Conservation (phyloP, 37 sponge, comb jelly and placozoan species). For the Halisarca cf. caerulea region DNA sequence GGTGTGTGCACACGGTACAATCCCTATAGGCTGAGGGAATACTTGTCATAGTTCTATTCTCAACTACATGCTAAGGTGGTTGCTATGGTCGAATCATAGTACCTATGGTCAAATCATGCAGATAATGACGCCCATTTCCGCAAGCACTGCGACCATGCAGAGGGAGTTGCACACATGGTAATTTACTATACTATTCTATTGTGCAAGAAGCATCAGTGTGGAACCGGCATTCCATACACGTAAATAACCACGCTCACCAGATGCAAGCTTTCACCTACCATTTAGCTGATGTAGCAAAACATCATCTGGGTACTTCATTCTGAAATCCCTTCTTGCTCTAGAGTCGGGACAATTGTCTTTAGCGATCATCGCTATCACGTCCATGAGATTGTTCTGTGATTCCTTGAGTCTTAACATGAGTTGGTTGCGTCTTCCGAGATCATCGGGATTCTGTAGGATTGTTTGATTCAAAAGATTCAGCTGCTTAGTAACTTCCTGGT, state of each 20-base stretch:
- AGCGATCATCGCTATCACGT: constrained; percentile 51
- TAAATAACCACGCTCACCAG: not conserved
- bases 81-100: too few species aligned
- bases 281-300: constrained; percentile 67
- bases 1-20: too few species aligned
- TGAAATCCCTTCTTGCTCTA: constrained; percentile 56
- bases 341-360: constrained; percentile 49
- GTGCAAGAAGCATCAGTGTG: not conserved
- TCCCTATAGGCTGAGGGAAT: too few species aligned
- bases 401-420: constrained; percentile 70
- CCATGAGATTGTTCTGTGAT: constrained; percentile 81
- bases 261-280: constrained; percentile 38
- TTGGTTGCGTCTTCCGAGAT: constrained; percentile 55
- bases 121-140: too few species aligned
- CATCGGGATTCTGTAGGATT: constrained; percentile 52
- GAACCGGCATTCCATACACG: not conserved
- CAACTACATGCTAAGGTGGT: too few species aligned
- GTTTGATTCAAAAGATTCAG: constrained; percentile 55
- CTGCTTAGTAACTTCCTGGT: constrained; percentile 58
- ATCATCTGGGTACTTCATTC: constrained; percentile 86
- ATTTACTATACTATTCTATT: not conserved
- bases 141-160: too few species aligned
- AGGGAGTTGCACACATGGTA: not conserved
- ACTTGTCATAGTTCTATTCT: too few species aligned
- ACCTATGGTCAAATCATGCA: too few species aligned